phyloP scores from a whole-genome alignment of 2,888 invertebrate species.

The Cerastis rubricosa region DNA sequence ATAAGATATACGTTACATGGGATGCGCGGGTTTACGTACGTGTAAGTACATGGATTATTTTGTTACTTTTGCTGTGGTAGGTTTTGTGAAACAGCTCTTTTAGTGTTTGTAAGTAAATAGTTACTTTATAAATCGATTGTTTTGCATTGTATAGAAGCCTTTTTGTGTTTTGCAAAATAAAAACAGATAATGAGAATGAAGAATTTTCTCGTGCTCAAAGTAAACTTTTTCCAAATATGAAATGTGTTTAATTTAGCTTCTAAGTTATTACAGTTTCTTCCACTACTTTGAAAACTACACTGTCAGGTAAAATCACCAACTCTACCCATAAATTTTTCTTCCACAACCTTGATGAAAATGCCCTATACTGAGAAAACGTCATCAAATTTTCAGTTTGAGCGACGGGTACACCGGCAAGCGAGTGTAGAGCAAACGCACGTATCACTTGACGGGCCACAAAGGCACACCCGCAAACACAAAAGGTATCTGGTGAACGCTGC shows the following conservation, averaged over 20 bases:
- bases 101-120: neutral
- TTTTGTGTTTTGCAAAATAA: neutral
- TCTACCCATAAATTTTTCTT: conserved; percentile 10
- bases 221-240: neutral
- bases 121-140: neutral
- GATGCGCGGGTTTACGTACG: conserved; percentile 42
- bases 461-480: conserved; percentile 82
- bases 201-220: neutral
- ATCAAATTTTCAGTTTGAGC: conserved; percentile 70
- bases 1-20: conserved; percentile 65
- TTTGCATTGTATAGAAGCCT: neutral
- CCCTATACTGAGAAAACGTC: conserved; percentile 51
- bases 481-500: conserved; percentile 80
- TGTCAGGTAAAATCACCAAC: neutral
- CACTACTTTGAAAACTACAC: neutral
- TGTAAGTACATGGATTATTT: conserved; percentile 44
- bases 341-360: conserved; percentile 26
- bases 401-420: conserved; percentile 69
- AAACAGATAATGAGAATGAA: neutral
- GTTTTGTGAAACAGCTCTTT: neutral
- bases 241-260: neutral
- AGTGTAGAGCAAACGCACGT: conserved; percentile 82
- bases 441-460: conserved; percentile 77
- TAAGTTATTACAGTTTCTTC: neutral
- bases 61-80: conserved; percentile 17